A percentile compares a stretch with the other conserved stretches of the same genome.
These are phyloP conservation scores for Pocota personata DNA, from an alignment of 2,888 invertebrate species.

Conservation along the genomic window DNA sequence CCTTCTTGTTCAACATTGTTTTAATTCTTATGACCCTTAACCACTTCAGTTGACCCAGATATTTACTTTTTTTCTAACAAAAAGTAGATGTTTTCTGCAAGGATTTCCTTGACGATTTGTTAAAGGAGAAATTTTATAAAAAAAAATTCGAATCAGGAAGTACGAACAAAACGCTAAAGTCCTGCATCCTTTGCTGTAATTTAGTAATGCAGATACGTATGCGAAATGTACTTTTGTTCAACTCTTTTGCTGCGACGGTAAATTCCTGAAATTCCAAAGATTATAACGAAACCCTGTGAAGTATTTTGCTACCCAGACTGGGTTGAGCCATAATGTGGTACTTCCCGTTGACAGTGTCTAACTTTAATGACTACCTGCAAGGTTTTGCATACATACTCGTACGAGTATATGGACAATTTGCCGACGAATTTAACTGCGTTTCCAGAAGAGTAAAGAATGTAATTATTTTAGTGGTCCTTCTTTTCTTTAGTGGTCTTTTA, in stretches of 20 bases:
- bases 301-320: background rate
- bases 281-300: slow-evolving; percentile 39
- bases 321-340: slow-evolving; percentile 27
- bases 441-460: slow-evolving; percentile 14
- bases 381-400: slow-evolving; percentile 38
- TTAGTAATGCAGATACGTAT: slow-evolving; percentile 59
- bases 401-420: slow-evolving; percentile 50
- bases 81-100: background rate
- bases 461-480: slow-evolving; percentile 42
- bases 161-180: slow-evolving; percentile 38
- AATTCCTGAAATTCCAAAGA: slow-evolving; percentile 61
- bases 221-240: slow-evolving; percentile 30
- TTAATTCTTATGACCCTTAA: slow-evolving; percentile 26
- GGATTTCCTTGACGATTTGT: background rate
- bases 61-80: background rate
- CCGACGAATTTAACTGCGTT: slow-evolving; percentile 55
- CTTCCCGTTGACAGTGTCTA: slow-evolving; percentile 42
- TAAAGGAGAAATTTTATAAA: background rate
- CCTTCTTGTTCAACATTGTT: slow-evolving; percentile 1
- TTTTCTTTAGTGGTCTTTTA: slow-evolving; percentile 5
- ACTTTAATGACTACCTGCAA: slow-evolving; percentile 63
- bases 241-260: slow-evolving; percentile 33
- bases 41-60: slow-evolving; percentile 37
- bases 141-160: slow-evolving; percentile 27
- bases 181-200: slow-evolving; percentile 47